Evolutionary conservation across 2,113 vertebrate species (phyloP).

Genomic region (Epinephelus cyanopodus): DNA sequence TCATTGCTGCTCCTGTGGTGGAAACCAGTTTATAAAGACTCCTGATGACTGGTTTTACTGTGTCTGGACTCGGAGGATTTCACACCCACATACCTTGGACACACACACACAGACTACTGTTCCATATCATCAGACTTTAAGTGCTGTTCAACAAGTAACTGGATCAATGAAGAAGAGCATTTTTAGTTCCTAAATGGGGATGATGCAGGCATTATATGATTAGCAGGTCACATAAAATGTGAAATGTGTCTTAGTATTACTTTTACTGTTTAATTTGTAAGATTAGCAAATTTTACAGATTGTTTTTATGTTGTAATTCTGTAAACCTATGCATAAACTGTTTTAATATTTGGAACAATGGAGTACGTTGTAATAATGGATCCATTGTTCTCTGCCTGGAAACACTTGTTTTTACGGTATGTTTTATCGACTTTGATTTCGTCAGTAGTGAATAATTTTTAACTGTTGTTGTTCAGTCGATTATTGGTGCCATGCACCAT

Average conservation of each 20-base stretch:
- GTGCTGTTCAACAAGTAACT: slow-evolving; percentile 42
- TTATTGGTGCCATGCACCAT: slow-evolving; percentile 78
- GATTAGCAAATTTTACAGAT: slow-evolving; percentile 27
- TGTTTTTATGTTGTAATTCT: slow-evolving; percentile 46
- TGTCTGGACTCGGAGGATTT: slow-evolving; percentile 35
- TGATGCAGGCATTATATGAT: slow-evolving; percentile 11
- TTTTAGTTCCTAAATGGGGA: slow-evolving; percentile 12
- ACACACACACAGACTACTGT: slow-evolving; percentile 34
- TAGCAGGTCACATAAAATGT: slow-evolving; percentile 58
- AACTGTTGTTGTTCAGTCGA: slow-evolving; percentile 26
- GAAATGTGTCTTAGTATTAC: slow-evolving; percentile 70
- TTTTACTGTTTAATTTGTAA: slow-evolving; percentile 53
- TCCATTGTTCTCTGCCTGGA: slow-evolving; percentile 35
- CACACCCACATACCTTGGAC: not conserved
- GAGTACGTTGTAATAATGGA: slow-evolving; percentile 28
- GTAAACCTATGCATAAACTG: slow-evolving; percentile 18
- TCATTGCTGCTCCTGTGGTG: slow-evolving; percentile 61
- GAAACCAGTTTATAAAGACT: slow-evolving; percentile 81
- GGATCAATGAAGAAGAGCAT: slow-evolving; percentile 55
- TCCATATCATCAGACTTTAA: slow-evolving; percentile 9
- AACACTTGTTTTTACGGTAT: slow-evolving; percentile 59
- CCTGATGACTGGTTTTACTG: slow-evolving; percentile 5
- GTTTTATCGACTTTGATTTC: slow-evolving; percentile 50
- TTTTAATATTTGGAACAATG: slow-evolving; percentile 44
- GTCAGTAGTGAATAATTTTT: slow-evolving; percentile 29